Evolutionary conservation across 2,113 vertebrate species (phyloP).

Genomic region (Pandion haliaetus): DNA sequence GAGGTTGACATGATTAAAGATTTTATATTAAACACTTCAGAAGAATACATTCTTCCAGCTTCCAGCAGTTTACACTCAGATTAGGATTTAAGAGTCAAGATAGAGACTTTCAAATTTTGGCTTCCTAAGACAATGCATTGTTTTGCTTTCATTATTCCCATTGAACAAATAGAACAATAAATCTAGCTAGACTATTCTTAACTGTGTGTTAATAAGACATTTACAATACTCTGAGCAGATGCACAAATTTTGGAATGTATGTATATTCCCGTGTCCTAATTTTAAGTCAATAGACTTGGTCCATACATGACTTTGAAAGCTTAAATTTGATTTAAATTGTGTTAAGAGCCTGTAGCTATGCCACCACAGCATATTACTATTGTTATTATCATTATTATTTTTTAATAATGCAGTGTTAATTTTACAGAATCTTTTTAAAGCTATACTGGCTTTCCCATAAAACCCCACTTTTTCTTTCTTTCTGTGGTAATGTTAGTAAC

Average conservation of each 20-base stretch:
- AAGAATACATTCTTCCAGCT: background rate
- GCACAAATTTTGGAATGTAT: background rate
- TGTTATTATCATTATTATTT: background rate
- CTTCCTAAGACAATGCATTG: rapidly evolving
- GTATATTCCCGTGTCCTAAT: background rate
- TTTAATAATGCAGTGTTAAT: background rate
- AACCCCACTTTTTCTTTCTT: background rate
- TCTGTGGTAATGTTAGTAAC: background rate
- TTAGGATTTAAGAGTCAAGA: background rate
- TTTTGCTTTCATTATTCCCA: background rate
- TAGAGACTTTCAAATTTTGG: background rate
- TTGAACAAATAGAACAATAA: background rate
- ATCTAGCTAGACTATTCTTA: background rate
- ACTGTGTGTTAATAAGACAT: background rate
- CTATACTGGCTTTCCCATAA: background rate
- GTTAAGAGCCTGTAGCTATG: background rate
- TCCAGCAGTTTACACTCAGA: background rate
- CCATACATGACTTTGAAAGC: background rate
- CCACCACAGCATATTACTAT: background rate
- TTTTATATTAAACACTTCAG: background rate
- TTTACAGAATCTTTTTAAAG: background rate
- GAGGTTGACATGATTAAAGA: background rate
- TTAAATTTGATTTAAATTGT: background rate
- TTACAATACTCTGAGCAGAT: background rate
- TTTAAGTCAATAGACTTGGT: background rate